Percentiles rank a stretch among this genome's conserved stretches.
Evolutionary conservation across 2,888 invertebrate species (phyloP).

Genomic region (Aplocera efformata): DNA sequence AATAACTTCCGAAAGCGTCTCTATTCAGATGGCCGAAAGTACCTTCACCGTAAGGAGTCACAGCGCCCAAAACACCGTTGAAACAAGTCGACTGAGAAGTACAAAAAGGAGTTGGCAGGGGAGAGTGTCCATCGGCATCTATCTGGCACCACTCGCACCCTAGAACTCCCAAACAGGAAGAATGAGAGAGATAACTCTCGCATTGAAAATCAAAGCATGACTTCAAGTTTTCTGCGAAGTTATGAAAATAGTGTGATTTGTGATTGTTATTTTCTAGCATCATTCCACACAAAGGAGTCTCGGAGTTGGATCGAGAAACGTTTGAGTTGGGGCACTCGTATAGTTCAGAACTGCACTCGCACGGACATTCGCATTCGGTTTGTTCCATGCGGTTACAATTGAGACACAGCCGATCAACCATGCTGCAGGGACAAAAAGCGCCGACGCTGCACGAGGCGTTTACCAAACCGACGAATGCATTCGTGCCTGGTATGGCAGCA

Average conservation of each 20-base stretch:
- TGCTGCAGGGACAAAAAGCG: conserved; percentile 96
- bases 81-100: conserved; percentile 90
- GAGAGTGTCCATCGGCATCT: conserved; percentile 86
- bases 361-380: conserved; percentile 96
- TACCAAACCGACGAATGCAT: conserved; percentile 92
- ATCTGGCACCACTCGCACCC: conserved; percentile 96
- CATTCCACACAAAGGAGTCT: conserved; percentile 68
- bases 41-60: conserved; percentile 90
- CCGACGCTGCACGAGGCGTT: conserved; percentile 92
- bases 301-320: conserved; percentile 48
- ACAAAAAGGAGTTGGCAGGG: conserved; percentile 87
- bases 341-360: conserved; percentile 87
- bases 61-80: conserved; percentile 90
- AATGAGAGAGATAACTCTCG: conserved; percentile 82
- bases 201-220: conserved; percentile 86
- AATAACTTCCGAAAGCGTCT: conserved; percentile 78
- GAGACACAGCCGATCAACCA: conserved; percentile 91
- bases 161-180: conserved; percentile 86
- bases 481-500: conserved; percentile 90
- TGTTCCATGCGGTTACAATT: conserved; percentile 97
- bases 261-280: conserved; percentile 72
- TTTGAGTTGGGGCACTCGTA: conserved; percentile 62
- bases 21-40: conserved; percentile 74
- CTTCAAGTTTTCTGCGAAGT: conserved; percentile 78
- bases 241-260: conserved; percentile 71